Conservation (phyloP, 2,113 vertebrate genomes). For the Cyprinodon variegatus region DNA sequence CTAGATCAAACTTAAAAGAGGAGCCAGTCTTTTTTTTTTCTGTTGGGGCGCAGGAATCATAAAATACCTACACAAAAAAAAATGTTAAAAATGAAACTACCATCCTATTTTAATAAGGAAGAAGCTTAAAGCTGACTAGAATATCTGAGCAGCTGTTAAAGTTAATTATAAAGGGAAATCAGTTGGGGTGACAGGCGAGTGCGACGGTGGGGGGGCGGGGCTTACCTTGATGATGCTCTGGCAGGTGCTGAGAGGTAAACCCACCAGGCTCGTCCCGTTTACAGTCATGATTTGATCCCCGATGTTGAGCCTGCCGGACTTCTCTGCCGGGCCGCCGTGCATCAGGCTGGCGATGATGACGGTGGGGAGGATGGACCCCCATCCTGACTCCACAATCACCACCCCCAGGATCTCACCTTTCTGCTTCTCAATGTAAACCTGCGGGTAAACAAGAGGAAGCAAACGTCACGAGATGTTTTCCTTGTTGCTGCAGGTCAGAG, state of each 20-base stretch:
- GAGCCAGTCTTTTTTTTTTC: too few relatives aligned
- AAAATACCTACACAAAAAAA: too few relatives aligned
- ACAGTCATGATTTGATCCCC: conserved; percentile 99
- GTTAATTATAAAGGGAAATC: too few relatives aligned
- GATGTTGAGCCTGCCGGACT: conserved; percentile 94
- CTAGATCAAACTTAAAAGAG: too few relatives aligned
- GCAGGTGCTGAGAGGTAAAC: conserved; percentile 94
- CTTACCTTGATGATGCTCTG: conserved; percentile 98
- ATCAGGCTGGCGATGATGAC: conserved; percentile 99
- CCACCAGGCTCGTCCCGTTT: conserved; percentile 96
- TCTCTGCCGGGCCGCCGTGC: conserved; percentile 94
- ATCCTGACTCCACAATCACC: conserved; percentile 97
- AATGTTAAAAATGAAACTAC: too few relatives aligned
- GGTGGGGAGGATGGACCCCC: conserved; percentile 97
- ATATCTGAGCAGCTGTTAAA: too few relatives aligned
- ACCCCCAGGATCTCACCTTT: conserved; percentile 96
- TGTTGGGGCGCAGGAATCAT: too few relatives aligned
- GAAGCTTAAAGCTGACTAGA: too few relatives aligned
- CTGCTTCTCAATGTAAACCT: conserved; percentile 98
- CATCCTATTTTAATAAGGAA: too few relatives aligned
- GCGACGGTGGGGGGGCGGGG: too few relatives aligned
- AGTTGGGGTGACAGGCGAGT: too few relatives aligned
- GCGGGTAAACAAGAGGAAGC: not conserved
- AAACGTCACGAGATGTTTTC: not conserved
- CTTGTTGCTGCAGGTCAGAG: not conserved